Base-by-base conservation (phyloP, 2,113 vertebrate genomes). In the Hippocampus abdominalis region DNA sequence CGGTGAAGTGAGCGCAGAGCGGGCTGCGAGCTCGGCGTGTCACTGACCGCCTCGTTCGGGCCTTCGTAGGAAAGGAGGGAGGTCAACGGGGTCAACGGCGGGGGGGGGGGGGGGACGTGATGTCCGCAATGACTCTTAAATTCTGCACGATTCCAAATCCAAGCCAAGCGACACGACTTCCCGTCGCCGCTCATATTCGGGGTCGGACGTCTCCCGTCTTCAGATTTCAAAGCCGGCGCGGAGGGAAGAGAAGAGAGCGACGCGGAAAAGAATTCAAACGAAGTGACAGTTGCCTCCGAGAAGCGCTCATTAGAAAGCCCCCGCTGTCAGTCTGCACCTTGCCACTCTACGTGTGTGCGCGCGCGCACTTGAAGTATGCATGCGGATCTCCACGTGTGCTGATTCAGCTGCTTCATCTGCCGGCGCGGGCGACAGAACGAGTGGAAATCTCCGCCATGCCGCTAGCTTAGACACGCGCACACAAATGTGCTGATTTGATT, bases 371-470 rank as follows among this genome's bases (percentile, higher is more conserved):
- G 25, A 40, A 44, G 57, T 59, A 70, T 67, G 60, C 49, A 44
- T 68, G 67, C 77, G 68, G 71, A 46, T 36, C 40, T 70, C 65
- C 69, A 49, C 32, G 68, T 39, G 6, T 84, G 87, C 90, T 89
- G 88, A 91, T 76, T 90, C 91, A 91, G 90, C 91, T 90, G 79
- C 67, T 36, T 91, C 89, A 91, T 89, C 84, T 82, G 82, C 86
- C 85, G 88, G 86, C 88, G 78, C 84, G 54, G 54, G 68, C 85
- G 91, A 91, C 91, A 89, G 90, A 90, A 91, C 90, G 87, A 89
- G 39, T 90, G 90, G 90, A 91, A 90, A 91, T 89, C 64, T 85
- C 64, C 29, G 44, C 23, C 15, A 27, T 18, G 40, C 54, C 54
- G 63, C 69, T 68, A 61, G 63, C 61, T 21, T 23, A 2, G 21